Base-by-base conservation (phyloP, 2,888 invertebrate genomes). In the Strigamia transsilvanica region DNA sequence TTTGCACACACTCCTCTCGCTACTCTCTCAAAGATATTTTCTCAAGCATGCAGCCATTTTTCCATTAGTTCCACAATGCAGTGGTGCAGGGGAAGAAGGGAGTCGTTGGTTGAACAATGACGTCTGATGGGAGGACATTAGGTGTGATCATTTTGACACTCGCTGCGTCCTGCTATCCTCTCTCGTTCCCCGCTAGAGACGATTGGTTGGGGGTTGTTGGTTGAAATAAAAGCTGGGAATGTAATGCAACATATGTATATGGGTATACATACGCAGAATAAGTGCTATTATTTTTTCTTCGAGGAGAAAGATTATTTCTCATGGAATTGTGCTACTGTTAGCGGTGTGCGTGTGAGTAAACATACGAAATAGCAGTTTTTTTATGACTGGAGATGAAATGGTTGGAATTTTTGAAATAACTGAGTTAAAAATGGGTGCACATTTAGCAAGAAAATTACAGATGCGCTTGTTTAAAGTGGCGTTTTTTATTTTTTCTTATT, bases 131-230 rank as follows among this genome's bases (percentile, higher is more conserved):
- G 73, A 73, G 73, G 32, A 73, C 73, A 32, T 73, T 73, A 73
- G 73, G 73, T 73, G 73, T 32, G 73, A 73, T 73, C 73, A 73
- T 73, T 73, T 73, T 73, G 73, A 73, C 73, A 73, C 73, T 27
- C 73, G 27, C 73, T 73, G 27, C 73, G 18, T 66, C 12, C 61
- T 66, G 18, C 61, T 12, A 73, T 32, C 27, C 21, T 18, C 21
- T 46, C 61, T n/a, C 61, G 21, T 32, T 51, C 51, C 0, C 15
- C 6, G 73, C 4, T 27, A 32, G 15, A 73, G 73, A 32, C 32
- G 13, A 13, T 23, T 23, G 73, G 27, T 27, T 3, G 2, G 27
- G 23, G 73, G 73, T 27, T 73, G 23, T 66, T 23, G 23, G 23
- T 66, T 21, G 21, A 66, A 23, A 12, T 32, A 23, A 73, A 73